Conservation (phyloP, 2,113 vertebrate genomes). For the Gadus chalcogrammus region DNA sequence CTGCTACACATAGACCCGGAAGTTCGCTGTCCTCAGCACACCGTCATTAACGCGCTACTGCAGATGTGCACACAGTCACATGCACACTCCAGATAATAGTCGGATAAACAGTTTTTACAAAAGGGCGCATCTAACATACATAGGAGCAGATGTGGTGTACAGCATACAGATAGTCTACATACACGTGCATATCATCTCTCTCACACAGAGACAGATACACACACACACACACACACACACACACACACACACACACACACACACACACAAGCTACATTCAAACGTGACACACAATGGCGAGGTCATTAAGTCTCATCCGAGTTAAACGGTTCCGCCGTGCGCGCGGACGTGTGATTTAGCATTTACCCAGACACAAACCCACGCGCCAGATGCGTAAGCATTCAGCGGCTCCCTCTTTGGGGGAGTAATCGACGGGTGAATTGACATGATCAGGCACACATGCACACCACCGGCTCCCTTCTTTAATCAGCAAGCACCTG, state of each 20-base stretch:
- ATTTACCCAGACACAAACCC: constrained; percentile 43
- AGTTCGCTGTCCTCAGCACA: not conserved
- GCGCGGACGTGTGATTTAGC: constrained; percentile 32
- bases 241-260: constrained; percentile 16
- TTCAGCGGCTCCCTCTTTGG: constrained; percentile 28
- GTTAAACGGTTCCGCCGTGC: constrained; percentile 23
- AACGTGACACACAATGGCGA: constrained; percentile 1
- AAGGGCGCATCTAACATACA: no score
- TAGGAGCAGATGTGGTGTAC: no score
- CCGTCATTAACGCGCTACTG: constrained; percentile 1
- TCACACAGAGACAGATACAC: not conserved
- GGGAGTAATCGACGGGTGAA: constrained; percentile 43
- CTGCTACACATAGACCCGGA: not conserved
- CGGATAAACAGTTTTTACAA: no score
- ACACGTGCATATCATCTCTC: not conserved
- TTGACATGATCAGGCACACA: constrained; percentile 41
- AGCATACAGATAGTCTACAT: no score
- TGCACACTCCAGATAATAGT: not conserved
- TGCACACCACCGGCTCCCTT: constrained; percentile 7
- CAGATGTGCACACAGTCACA: constrained; percentile 5
- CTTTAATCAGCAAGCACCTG: constrained; percentile 38
- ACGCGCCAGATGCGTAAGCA: constrained; percentile 23
- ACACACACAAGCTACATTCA: not conserved
- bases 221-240: constrained; percentile 16
- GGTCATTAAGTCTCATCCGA: constrained; percentile 18